phyloP scores from a whole-genome alignment of 53 echinoderm and acorn worm genomes.

The Zoroaster sp. region DNA sequence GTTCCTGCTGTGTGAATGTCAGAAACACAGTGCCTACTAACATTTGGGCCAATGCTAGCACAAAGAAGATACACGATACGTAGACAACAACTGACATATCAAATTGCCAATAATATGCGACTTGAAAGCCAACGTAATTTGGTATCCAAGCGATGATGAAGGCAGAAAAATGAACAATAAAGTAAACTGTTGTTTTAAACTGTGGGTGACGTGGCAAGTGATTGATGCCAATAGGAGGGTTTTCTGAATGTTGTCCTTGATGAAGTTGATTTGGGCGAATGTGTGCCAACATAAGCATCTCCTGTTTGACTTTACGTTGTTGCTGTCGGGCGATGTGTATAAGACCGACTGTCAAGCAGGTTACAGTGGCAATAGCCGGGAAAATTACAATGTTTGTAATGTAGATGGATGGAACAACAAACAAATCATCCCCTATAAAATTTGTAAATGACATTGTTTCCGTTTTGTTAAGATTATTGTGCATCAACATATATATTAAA shows the following conservation, averaged over 20 bases:
- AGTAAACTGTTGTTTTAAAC: background rate
- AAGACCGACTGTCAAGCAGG: background rate
- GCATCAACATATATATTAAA: background rate
- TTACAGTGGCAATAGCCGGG: background rate
- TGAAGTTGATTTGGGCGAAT: background rate
- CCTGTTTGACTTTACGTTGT: background rate
- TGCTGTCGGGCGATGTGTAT: background rate
- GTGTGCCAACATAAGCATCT: background rate
- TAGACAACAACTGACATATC: background rate
- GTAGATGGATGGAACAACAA: background rate
- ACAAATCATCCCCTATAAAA: background rate
- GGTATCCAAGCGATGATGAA: conserved; percentile 4
- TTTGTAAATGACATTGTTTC: background rate
- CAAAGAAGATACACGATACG: no score
- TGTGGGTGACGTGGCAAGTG: background rate
- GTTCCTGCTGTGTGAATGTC: background rate
- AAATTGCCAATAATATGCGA: background rate
- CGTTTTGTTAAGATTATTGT: background rate
- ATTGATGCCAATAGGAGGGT: background rate
- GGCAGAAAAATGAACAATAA: background rate
- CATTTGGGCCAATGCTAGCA: background rate
- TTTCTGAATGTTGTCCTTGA: background rate
- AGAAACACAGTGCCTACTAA: background rate
- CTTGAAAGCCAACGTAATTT: background rate
- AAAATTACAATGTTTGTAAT: background rate